Conservation (phyloP, 2,888 invertebrate species). For the Hydriomena furcata region DNA sequence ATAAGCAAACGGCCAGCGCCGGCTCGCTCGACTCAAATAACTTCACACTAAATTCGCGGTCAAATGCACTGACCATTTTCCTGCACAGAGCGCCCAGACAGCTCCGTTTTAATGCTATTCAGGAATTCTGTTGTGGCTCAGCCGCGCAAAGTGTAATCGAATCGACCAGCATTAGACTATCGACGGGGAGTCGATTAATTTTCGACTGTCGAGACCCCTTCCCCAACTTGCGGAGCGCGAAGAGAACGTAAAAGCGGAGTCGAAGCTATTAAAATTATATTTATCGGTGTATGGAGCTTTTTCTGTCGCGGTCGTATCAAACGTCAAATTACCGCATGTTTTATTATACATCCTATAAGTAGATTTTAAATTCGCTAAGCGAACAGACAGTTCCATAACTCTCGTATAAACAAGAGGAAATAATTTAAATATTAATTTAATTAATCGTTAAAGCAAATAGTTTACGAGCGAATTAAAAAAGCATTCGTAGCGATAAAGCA, state of each 20-base stretch:
- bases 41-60: constrained; percentile 58
- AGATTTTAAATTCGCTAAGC: constrained; percentile 35
- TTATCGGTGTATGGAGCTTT: constrained; percentile 35
- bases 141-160: constrained; percentile 43
- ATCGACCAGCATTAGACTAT: constrained; percentile 39
- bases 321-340: constrained; percentile 48
- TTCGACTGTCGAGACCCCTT: constrained; percentile 29
- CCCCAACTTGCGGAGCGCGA: constrained; percentile 34
- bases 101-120: constrained; percentile 45
- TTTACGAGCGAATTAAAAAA: constrained; percentile 59
- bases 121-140: constrained; percentile 45
- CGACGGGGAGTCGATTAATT: constrained; percentile 41
- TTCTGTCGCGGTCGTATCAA: constrained; percentile 36
- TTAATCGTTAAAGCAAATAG: constrained; percentile 54
- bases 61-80: constrained; percentile 64
- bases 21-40: constrained; percentile 50
- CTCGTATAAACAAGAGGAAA: constrained; percentile 20
- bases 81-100: constrained; percentile 44
- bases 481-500: constrained; percentile 53
- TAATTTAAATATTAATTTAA: constrained; percentile 46
- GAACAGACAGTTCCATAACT: constrained; percentile 18
- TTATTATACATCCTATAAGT: constrained; percentile 43
- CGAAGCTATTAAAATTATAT: constrained; percentile 47
- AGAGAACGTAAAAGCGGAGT: constrained; percentile 37
- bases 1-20: constrained; percentile 46